Evolutionary conservation across 2,888 invertebrate genomes (phyloP).

Genomic region (Tenthredo livida): DNA sequence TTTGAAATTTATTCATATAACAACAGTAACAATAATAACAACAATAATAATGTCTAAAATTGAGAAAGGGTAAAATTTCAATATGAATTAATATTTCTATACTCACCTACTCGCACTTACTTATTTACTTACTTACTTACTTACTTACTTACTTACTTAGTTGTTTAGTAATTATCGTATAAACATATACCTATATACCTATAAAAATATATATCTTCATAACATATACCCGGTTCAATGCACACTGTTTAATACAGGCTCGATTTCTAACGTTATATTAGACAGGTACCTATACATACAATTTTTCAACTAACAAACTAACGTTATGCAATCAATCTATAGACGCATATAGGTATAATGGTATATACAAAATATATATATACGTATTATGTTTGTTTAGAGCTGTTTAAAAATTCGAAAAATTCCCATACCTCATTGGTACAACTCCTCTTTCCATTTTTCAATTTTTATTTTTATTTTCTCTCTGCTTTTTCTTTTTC

Average conservation of each 20-base stretch:
- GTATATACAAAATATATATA: not conserved
- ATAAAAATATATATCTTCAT: no score
- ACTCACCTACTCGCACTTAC: no score
- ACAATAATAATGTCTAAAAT: not conserved
- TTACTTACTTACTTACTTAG: no score
- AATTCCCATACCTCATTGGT: no score
- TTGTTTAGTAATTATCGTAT: not conserved
- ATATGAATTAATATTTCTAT: no score
- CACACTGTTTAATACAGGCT: slow-evolving; percentile 21
- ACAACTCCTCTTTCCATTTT: not conserved
- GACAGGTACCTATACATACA: not conserved
- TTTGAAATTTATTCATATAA: not conserved
- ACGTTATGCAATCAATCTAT: not conserved
- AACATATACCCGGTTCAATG: slow-evolving; percentile 17
- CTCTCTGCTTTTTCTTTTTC: not conserved
- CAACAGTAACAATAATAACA: not conserved
- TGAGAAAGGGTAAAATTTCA: no score
- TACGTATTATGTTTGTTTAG: not conserved
- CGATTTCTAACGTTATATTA: not conserved
- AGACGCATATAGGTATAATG: not conserved
- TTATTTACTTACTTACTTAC: no score
- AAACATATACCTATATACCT: not conserved
- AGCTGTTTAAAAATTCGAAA: not conserved
- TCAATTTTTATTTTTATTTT: not conserved
- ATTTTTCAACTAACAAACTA: not conserved